Evolutionary conservation across 1,140 invertebrate species (phyloP).

Genomic region (Heterodera schachtii): DNA sequence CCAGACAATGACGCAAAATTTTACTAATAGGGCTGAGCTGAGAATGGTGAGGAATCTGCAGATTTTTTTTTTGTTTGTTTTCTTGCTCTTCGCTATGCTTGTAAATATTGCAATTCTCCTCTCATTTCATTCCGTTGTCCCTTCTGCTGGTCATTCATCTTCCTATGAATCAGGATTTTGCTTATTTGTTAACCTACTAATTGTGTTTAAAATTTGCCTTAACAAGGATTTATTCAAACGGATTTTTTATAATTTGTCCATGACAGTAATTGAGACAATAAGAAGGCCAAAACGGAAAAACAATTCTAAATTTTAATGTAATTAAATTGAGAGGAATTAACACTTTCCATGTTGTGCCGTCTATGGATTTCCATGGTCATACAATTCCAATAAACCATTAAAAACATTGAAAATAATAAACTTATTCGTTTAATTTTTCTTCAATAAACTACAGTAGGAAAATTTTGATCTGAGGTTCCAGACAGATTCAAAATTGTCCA

Average conservation of each 20-base stretch:
- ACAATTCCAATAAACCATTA: neutral
- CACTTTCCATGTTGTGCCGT: slow-evolving; percentile 14
- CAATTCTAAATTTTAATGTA: neutral
- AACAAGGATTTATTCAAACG: too few relatives aligned
- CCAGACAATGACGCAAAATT: slow-evolving; percentile 23
- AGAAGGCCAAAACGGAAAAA: neutral
- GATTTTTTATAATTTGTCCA: too few relatives aligned
- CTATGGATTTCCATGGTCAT: too few relatives aligned
- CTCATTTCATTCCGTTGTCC: neutral
- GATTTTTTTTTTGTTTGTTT: too few relatives aligned
- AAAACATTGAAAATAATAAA: neutral
- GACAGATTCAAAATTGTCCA: too few relatives aligned
- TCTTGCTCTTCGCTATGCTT: neutral
- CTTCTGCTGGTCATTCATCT: too few relatives aligned
- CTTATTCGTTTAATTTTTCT: too few relatives aligned
- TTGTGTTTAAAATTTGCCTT: neutral
- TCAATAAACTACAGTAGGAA: too few relatives aligned
- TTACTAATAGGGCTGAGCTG: neutral
- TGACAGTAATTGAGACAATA: too few relatives aligned
- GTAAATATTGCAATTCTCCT: neutral
- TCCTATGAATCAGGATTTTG: too few relatives aligned
- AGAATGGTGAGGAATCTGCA: too few relatives aligned
- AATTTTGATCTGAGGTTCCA: too few relatives aligned
- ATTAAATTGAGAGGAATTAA: neutral
- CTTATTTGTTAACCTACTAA: neutral